A percentile compares a stretch with the other conserved stretches of the same genome.
Evolutionary conservation across 2,888 invertebrate genomes (phyloP).

Genomic region (Trilocha varians): DNA sequence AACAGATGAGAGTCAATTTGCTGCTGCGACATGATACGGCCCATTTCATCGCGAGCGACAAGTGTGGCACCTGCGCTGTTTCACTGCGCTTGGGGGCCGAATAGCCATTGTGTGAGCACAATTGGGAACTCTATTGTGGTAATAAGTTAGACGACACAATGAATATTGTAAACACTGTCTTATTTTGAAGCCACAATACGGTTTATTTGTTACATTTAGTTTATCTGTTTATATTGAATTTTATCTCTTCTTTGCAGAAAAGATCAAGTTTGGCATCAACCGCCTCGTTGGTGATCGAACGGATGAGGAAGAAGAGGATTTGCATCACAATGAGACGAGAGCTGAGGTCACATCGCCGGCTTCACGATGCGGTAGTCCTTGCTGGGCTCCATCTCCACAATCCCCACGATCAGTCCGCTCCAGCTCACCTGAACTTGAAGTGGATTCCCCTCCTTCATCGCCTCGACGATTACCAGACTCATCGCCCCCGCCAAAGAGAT

Average conservation of each 20-base stretch:
- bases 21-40: constrained; percentile 77
- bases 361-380: constrained; percentile 68
- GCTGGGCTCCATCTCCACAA: constrained; percentile 67
- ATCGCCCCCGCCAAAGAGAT: constrained; percentile 76
- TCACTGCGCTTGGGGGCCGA: constrained; percentile 31
- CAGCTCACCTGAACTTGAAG: constrained; percentile 82
- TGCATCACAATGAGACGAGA: constrained; percentile 50
- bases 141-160: constrained; percentile 17
- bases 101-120: constrained; percentile 44
- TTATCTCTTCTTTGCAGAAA: constrained; percentile 75
- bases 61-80: constrained; percentile 69
- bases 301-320: constrained; percentile 75
- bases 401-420: constrained; percentile 65
- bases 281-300: constrained; percentile 80
- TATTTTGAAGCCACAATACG: constrained; percentile 3
- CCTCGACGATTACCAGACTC: constrained; percentile 69
- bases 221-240: not conserved
- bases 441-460: constrained; percentile 80
- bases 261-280: constrained; percentile 88
- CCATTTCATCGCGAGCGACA: constrained; percentile 73
- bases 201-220: not conserved
- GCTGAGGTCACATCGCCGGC: constrained; percentile 58
- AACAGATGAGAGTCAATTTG: constrained; percentile 77
- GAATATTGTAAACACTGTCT: constrained; percentile 6
- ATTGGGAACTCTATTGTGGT: constrained; percentile 26